phyloP scores from a whole-genome alignment of 2,113 vertebrate species.

The Casuarius casuarius region DNA sequence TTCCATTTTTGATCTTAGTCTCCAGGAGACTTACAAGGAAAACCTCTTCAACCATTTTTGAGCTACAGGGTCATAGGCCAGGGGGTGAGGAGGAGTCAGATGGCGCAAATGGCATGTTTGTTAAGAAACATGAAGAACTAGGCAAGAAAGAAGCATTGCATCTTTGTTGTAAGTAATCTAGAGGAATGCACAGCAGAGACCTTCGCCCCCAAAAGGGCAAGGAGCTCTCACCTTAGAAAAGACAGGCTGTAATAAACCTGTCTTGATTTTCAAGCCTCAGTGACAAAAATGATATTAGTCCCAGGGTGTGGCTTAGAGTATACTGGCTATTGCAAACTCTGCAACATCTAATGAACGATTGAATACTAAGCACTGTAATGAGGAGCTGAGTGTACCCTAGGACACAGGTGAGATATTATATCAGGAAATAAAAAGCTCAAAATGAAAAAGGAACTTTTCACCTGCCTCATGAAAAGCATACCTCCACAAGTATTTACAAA shows the following conservation, averaged over 20 bases:
- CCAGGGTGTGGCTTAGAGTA: neutral
- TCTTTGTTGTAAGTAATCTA: slow-evolving; percentile 62
- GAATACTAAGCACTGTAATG: neutral
- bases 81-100: slow-evolving; percentile 45
- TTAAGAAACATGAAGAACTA: slow-evolving; percentile 55
- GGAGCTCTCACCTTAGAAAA: slow-evolving; percentile 63
- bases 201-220: slow-evolving; percentile 60
- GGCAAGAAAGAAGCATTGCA: slow-evolving; percentile 41
- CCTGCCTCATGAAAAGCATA: neutral
- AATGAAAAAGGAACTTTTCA: neutral
- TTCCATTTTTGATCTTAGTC: neutral
- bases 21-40: neutral
- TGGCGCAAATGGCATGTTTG: slow-evolving; percentile 27
- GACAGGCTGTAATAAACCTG: slow-evolving; percentile 42
- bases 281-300: slow-evolving; percentile 30
- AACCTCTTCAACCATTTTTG: slow-evolving; percentile 46
- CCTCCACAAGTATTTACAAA: neutral
- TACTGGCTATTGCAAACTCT: neutral
- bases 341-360: neutral
- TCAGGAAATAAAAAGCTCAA: neutral
- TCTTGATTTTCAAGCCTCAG: slow-evolving; percentile 37
- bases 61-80: slow-evolving; percentile 43
- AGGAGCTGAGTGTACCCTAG: neutral
- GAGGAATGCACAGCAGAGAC: slow-evolving; percentile 70
- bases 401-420: neutral